phyloP scores from a whole-genome alignment of 2,797 vertebrate species.

The Sebastes itinus region DNA sequence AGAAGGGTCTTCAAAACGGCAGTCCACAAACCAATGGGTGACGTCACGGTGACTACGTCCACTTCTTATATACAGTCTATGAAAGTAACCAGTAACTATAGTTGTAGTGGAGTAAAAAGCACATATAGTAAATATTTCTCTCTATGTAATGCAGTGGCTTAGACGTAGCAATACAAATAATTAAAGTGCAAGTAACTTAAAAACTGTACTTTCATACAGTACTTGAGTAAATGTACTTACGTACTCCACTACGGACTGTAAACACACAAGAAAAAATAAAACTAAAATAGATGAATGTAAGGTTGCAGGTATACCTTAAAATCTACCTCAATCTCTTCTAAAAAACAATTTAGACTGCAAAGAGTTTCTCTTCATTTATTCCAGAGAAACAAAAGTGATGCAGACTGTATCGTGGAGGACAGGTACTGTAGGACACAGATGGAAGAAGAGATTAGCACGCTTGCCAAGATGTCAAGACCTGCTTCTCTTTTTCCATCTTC shows the following conservation, averaged over 20 bases:
- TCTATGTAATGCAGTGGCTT: neutral
- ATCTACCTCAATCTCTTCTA: neutral
- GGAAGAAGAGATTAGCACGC: slow-evolving; percentile 8
- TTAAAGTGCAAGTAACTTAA: neutral
- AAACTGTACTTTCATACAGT: no score
- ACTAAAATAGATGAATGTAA: neutral
- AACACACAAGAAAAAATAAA: neutral
- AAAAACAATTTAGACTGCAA: neutral
- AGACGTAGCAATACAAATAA: neutral
- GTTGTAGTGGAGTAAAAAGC: no score
- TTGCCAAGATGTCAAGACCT: slow-evolving; percentile 35
- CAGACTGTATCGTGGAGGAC: neutral
- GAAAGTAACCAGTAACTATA: no score
- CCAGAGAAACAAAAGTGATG: slow-evolving; percentile 2
- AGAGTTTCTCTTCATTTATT: neutral
- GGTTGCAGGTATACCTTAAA: neutral
- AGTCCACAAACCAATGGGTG: no score
- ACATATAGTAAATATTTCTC: neutral
- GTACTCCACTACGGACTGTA: neutral
- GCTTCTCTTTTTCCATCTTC: slow-evolving; percentile 51
- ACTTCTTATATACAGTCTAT: no score
- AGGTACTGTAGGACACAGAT: slow-evolving; percentile 10
- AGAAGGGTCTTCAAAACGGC: no score
- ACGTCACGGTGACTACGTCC: no score
- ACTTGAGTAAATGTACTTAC: no score